A percentile compares a stretch with the other conserved stretches of the same genome.
These are phyloP conservation scores for Ptychodera flava DNA, from an alignment of 35 echinoderm and acorn worm genomes.

Conservation along the genomic window DNA sequence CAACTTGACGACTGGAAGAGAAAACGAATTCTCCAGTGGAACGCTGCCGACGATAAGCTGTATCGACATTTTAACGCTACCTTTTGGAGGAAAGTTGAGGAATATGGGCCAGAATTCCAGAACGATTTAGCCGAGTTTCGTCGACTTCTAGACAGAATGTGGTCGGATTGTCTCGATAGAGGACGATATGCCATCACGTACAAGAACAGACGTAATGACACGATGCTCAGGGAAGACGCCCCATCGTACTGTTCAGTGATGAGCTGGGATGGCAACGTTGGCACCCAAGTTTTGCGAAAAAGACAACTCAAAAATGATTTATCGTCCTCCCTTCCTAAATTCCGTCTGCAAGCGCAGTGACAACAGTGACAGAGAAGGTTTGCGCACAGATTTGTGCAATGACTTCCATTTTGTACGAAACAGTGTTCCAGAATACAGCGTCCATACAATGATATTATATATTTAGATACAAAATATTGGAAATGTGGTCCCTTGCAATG, in stretches of 20 bases:
- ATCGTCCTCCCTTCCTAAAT: no score
- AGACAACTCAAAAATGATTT: no score
- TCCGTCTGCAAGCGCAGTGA: no score
- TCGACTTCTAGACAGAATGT: neutral
- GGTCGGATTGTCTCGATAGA: conserved; percentile 17
- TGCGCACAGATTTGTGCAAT: no score
- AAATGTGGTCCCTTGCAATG: no score
- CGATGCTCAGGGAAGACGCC: neutral
- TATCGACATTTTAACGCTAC: conserved; percentile 44
- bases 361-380: no score
- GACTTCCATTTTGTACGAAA: no score
- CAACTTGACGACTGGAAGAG: conserved; percentile 4
- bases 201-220: neutral
- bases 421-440: no score
- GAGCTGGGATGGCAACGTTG: neutral
- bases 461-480: no score
- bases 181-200: neutral
- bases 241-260: neutral
- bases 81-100: conserved; percentile 44
- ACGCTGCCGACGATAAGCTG: conserved; percentile 23
- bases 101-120: conserved; percentile 30
- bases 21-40: neutral
- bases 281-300: neutral
- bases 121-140: conserved; percentile 26
- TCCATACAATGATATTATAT: no score